Base-by-base conservation (phyloP, 2,888 invertebrate species). In the Drepana falcataria region DNA sequence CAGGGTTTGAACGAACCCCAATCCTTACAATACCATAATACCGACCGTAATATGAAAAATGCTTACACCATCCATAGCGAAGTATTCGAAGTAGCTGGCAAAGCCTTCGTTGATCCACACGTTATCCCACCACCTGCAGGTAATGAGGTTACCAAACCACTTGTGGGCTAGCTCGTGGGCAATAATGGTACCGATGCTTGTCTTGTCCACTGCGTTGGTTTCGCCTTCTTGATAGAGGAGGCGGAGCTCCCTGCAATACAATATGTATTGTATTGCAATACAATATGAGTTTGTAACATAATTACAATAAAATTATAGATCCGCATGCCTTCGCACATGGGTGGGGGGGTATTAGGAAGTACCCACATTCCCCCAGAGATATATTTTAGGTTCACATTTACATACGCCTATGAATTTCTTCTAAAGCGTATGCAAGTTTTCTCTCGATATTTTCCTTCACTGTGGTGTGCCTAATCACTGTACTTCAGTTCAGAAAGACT, bases 141-240 rank as follows among this genome's bases (percentile, higher is more conserved):
- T 94, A 34, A 96, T 93, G 47, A 94, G 85, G 77, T 96, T 94
- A 1, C 96, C 96, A 71, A 96, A 96, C 96, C 96, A 96, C 84
- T 94, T 95, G 77, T 97, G 97, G 0, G 91, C 91, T 35, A 92
- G 85, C 68, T 93, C 93, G 65, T 93, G 93, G 0, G 92, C 85
- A 9, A 91, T 88, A 48, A 92, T 91, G 0, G 91, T 92, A 1
- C 85, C 93, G 48, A 93, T 91, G 57, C 71, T 56, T 77, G 86
- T 77, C 61, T 84, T 85, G 58, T 89, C 87, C 9, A 77, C 51
- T 0, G 77, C 84, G 56, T 84, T 90, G 0, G 89, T 89, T 63
- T 87, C 83, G 1, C 83, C 85, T 54, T 85, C 82, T 64, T 91
- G 76, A 55, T 85, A 85, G 0, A 91, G 73, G 0, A 92, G 77